Conservation (phyloP, 1,140 invertebrate genomes). For the Bicyclus anynana region DNA sequence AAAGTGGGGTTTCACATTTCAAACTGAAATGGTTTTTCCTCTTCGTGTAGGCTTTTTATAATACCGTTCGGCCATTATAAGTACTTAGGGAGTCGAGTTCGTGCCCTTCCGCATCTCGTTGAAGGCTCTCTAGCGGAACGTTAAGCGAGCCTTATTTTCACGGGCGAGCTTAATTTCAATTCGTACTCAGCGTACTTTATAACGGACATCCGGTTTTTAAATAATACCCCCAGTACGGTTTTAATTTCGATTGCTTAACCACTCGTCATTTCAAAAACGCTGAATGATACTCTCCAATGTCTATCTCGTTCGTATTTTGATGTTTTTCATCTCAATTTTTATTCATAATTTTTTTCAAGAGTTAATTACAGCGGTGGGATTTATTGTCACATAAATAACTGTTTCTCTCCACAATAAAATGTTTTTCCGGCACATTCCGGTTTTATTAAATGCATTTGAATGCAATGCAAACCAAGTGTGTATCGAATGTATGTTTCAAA, state of each 20-base stretch:
- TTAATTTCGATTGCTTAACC: neutral
- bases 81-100: slow-evolving; percentile 22
- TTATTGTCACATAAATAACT: too few species aligned
- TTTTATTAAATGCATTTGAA: too few species aligned
- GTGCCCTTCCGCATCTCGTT: slow-evolving; percentile 17
- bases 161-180: slow-evolving; percentile 23
- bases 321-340: too few species aligned
- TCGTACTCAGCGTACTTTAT: slow-evolving; percentile 22
- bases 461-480: too few species aligned
- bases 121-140: slow-evolving; percentile 24
- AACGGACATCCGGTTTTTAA: slow-evolving; percentile 13
- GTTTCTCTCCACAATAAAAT: too few species aligned
- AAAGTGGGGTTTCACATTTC: neutral
- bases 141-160: slow-evolving; percentile 25
- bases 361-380: too few species aligned
- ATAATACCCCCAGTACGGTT: slow-evolving; percentile 11
- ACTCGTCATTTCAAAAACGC: neutral
- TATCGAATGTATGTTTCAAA: too few species aligned
- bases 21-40: neutral
- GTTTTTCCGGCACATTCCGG: too few species aligned
- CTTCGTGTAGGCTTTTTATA: slow-evolving; percentile 12
- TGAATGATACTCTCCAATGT: neutral
- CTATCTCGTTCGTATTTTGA: neutral
- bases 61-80: slow-evolving; percentile 23
- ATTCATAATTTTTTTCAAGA: too few species aligned